Conservation (phyloP, 2,888 invertebrate species). For the Magallana nippona region DNA sequence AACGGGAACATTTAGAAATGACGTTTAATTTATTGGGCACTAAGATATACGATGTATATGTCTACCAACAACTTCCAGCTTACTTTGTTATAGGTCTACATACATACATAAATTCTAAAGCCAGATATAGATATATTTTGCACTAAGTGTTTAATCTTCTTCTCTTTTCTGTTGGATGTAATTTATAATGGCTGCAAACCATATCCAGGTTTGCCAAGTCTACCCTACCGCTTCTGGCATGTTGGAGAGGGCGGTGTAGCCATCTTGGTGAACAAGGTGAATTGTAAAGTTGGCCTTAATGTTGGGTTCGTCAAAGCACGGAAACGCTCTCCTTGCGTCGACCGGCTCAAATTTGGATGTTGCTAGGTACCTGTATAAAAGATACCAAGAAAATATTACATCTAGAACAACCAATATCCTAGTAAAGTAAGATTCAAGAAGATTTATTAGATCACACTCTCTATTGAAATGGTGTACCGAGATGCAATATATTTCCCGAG, state of each 20-base stretch:
- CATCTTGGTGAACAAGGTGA: conserved; percentile 86
- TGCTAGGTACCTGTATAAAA: conserved; percentile 82
- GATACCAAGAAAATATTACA: neutral
- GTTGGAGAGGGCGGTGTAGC: conserved; percentile 84
- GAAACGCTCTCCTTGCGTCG: conserved; percentile 94
- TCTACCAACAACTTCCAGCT: neutral
- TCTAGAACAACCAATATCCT: neutral
- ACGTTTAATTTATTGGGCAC: too few species aligned
- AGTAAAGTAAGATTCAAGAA: neutral
- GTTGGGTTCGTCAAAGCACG: conserved; percentile 95
- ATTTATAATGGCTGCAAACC: neutral
- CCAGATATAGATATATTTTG: neutral
- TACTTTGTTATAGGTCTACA: too few species aligned
- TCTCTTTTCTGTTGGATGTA: neutral
- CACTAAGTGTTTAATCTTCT: too few species aligned
- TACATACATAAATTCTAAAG: neutral
- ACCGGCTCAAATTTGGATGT: conserved; percentile 97
- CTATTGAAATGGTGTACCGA: too few species aligned
- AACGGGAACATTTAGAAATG: too few species aligned
- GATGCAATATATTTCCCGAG: too few species aligned
- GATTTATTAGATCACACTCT: too few species aligned
- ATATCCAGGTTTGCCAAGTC: neutral
- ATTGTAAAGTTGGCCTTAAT: conserved; percentile 93
- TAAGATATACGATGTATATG: neutral
- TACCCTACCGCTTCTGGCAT: conserved; percentile 85